Base-by-base conservation (phyloP, 2,113 vertebrate species). In the Stigmatopora argus region DNA sequence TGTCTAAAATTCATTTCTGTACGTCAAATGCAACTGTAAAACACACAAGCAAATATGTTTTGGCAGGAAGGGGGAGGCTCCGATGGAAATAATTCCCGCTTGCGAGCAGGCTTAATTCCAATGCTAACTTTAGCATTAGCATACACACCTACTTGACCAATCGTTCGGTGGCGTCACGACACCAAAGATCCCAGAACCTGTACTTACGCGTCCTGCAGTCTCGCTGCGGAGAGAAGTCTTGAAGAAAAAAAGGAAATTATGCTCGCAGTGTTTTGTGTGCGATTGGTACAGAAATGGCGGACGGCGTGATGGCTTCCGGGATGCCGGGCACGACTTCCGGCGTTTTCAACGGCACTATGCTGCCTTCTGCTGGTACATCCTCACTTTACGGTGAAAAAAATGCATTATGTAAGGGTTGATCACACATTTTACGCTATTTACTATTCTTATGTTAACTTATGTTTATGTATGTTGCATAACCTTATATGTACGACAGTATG, bases 221-320 rank as follows among this genome's bases (percentile, higher is more conserved):
- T 64, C 66, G 53, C 52, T 35, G 69, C 71, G 23, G 45, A 6
- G 26, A 62, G 62, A 64, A 55, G 61, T 15, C 53, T 74, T 69
- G 45, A 65, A 51, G 73, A 66, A 71, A n/a, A 52, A 12, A 51
- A 64, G 44, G 62, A 3, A 21, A n/a, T 49, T 45, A 51, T 58
- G 62, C 47, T 23, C 4, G 17, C 10, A 67, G 55, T 75, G 73
- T 62, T 81, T 67, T 82, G 71, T 83, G 67, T 83, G 68, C 72
- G 71, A 67, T 74, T 61, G 2, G 51, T 68, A 35, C 65, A 86
- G 79, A 88, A 87, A 90, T 88, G 90, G 86, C 86, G 74, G 88
- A 84, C 70, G 67, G 80, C 73, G 66, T 74, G 77, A 89, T 71
- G 81, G 80, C 83, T 89, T 90, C 89, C 89, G 85, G 83, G 61